phyloP scores from a whole-genome alignment of 2,113 vertebrate genomes.

The Tichodroma muraria region DNA sequence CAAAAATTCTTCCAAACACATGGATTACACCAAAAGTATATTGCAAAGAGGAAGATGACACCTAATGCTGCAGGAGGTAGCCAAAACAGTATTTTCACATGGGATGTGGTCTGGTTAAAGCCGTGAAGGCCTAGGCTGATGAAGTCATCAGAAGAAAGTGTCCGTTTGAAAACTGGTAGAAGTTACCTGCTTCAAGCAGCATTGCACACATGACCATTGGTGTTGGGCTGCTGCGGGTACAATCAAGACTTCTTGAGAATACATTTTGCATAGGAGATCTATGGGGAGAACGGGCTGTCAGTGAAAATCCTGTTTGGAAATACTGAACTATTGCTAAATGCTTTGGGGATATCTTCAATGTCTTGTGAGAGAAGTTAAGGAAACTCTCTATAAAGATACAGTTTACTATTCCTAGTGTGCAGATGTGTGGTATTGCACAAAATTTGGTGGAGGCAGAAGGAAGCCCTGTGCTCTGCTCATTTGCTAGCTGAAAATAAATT shows the following conservation, averaged over 20 bases:
- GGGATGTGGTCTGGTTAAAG: background rate
- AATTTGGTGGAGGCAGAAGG: background rate
- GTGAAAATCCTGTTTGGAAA: background rate
- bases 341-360: background rate
- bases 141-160: background rate
- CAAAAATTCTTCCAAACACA: background rate
- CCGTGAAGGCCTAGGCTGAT: rapidly evolving
- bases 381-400: background rate
- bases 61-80: background rate
- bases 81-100: background rate
- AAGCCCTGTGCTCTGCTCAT: background rate
- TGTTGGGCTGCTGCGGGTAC: background rate
- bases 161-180: no score
- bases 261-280: background rate
- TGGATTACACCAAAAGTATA: background rate
- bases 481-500: background rate
- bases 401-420: background rate
- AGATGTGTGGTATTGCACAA: background rate
- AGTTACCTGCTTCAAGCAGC: background rate
- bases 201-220: rapidly evolving
- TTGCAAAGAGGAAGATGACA: background rate
- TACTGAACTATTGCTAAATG: background rate
- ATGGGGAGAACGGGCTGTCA: background rate
- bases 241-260: background rate
- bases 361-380: background rate